Conservation (phyloP, 2,888 invertebrate genomes). For the Hymenopus coronatus region DNA sequence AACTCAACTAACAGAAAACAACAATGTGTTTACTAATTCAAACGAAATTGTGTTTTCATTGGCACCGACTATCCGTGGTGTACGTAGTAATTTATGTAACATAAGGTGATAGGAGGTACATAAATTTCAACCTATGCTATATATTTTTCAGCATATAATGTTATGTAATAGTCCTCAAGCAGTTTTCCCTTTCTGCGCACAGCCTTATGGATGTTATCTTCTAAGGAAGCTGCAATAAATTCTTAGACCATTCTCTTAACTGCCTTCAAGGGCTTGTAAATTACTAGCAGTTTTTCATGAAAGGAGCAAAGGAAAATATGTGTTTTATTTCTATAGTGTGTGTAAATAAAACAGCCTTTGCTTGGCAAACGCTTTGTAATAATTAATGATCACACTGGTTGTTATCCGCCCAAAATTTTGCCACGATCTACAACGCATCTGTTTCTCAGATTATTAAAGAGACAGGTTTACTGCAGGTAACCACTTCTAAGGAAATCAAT, state of each 20-base stretch:
- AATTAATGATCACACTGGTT: background rate
- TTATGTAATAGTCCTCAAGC: background rate
- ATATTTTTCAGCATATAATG: background rate
- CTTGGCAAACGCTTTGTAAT: background rate
- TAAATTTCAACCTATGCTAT: background rate
- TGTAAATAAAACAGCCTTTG: background rate
- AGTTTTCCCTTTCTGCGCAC: background rate
- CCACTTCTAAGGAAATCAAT: too few relatives aligned
- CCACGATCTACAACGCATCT: too few relatives aligned
- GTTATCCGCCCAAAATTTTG: too few relatives aligned
- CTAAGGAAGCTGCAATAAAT: background rate
- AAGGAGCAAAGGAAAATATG: background rate
- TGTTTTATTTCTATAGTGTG: background rate
- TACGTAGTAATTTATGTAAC: background rate
- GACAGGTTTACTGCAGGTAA: too few relatives aligned
- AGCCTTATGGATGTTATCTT: background rate
- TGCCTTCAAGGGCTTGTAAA: background rate
- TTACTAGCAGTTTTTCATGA: background rate
- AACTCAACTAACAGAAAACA: too few relatives aligned
- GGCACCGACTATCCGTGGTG: background rate
- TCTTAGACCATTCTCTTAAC: background rate
- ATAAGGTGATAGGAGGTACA: background rate
- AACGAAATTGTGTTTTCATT: background rate
- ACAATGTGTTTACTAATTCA: too few relatives aligned
- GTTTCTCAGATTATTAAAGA: too few relatives aligned